phyloP scores from a whole-genome alignment of 2,797 vertebrate species.

The Taenioides sp. region DNA sequence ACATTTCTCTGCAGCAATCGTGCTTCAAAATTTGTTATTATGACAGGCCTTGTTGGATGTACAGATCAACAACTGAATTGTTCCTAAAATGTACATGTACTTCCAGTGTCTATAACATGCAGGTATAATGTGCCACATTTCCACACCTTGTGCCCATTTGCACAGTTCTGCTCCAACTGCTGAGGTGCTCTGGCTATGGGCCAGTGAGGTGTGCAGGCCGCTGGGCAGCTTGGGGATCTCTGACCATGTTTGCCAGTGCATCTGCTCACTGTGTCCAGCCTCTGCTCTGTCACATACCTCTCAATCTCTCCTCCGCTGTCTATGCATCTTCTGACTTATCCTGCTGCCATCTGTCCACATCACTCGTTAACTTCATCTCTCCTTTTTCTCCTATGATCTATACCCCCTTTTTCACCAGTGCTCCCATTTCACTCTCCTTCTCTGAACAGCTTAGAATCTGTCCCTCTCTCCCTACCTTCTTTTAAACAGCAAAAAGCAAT shows the following conservation, averaged over 20 bases:
- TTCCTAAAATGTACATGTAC: too few species aligned
- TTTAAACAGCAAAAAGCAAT: slow-evolving; percentile 80
- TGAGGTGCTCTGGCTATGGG: slow-evolving; percentile 55
- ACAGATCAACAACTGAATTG: too few species aligned
- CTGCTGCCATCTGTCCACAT: slow-evolving; percentile 56
- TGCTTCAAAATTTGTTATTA: too few species aligned
- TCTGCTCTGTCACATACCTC: slow-evolving; percentile 13
- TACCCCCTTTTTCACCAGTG: slow-evolving; percentile 38
- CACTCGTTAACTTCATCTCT: slow-evolving; percentile 51
- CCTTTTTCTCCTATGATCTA: slow-evolving; percentile 36
- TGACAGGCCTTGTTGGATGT: too few species aligned
- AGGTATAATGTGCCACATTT: background rate
- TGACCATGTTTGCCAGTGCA: slow-evolving; percentile 52
- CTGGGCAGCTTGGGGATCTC: slow-evolving; percentile 57
- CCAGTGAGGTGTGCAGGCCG: slow-evolving; percentile 61
- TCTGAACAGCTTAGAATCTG: slow-evolving; percentile 67
- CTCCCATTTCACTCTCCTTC: slow-evolving; percentile 29
- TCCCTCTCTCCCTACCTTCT: slow-evolving; percentile 57
- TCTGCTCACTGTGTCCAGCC: slow-evolving; percentile 41
- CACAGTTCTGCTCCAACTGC: slow-evolving; percentile 57
- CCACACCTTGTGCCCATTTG: slow-evolving; percentile 1
- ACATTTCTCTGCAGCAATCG: too few species aligned
- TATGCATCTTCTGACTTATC: slow-evolving; percentile 35
- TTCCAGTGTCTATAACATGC: background rate
- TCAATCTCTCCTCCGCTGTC: slow-evolving; percentile 34